These are phyloP conservation scores for Setophaga coronata DNA, from an alignment of 2,113 vertebrate genomes.

Conservation along the genomic window DNA sequence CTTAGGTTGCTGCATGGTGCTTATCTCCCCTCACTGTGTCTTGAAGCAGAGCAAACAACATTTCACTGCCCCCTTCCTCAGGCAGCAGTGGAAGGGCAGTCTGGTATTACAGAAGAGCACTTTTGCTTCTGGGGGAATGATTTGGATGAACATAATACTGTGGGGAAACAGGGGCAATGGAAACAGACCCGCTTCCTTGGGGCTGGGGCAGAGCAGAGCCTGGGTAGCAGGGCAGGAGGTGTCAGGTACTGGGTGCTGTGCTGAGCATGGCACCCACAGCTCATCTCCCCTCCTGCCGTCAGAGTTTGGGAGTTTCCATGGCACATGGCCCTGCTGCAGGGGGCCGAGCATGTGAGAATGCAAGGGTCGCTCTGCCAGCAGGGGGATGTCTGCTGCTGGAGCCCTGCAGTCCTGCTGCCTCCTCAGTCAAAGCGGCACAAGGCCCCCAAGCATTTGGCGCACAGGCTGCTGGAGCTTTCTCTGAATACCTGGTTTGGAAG, in stretches of 20 bases:
- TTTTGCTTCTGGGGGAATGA: background rate
- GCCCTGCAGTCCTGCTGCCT: background rate
- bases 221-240: background rate
- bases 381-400: background rate
- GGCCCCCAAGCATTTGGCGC: background rate
- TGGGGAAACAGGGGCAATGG: background rate
- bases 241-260: background rate
- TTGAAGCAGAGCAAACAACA: background rate
- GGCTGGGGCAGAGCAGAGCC: background rate
- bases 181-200: background rate
- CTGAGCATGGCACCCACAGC: background rate
- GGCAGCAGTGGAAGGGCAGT: background rate
- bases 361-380: background rate
- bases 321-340: background rate
- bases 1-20: background rate
- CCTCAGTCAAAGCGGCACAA: background rate
- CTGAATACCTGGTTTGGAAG: background rate
- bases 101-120: background rate
- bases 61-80: background rate
- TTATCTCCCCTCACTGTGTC: background rate
- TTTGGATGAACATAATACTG: background rate
- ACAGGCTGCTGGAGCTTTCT: background rate
- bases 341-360: fast-evolving
- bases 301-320: fast-evolving
- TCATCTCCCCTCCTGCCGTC: fast-evolving